Conservation (phyloP, 2,113 vertebrate species). For the Callocephalon fimbriatum region DNA sequence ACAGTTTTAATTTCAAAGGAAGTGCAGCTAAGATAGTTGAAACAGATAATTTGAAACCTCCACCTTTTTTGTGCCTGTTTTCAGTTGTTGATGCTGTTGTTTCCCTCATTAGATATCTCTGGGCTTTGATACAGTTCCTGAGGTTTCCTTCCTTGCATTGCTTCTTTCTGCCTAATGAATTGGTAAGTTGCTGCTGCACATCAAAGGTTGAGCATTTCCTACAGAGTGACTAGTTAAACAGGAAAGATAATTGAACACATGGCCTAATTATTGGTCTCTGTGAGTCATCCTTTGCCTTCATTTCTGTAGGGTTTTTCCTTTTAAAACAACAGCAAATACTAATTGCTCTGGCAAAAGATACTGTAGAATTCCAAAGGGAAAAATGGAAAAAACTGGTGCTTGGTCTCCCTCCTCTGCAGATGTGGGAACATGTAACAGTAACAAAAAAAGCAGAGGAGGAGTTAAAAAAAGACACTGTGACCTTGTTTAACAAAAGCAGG, state of each 20-base stretch:
- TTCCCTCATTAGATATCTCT: conserved; percentile 53
- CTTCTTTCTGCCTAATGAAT: conserved; percentile 63
- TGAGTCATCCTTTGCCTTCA: conserved; percentile 60
- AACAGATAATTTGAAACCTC: not conserved
- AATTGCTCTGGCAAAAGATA: conserved; percentile 25
- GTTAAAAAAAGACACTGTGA: not conserved
- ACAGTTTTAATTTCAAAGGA: conserved; percentile 37
- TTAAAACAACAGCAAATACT: conserved; percentile 62
- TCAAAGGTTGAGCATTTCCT: conserved; percentile 67
- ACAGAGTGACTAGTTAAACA: conserved; percentile 61
- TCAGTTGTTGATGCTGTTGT: conserved; percentile 29
- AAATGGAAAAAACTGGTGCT: not conserved
- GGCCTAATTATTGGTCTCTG: conserved; percentile 75
- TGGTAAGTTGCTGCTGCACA: conserved; percentile 45
- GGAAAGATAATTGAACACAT: conserved; percentile 71
- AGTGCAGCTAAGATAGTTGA: not conserved
- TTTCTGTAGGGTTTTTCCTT: conserved; percentile 61
- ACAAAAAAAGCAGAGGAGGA: not conserved
- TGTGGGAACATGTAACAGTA: not conserved
- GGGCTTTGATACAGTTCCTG: conserved; percentile 58
- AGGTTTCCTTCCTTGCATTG: conserved; percentile 47
- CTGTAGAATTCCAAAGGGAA: conserved; percentile 10
- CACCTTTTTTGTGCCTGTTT: not conserved
- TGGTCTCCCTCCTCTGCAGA: not conserved
- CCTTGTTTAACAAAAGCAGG: conserved; percentile 30